These are phyloP conservation scores for Pyrgus malvae DNA, from an alignment of 2,888 invertebrate genomes.

Conservation along the genomic window DNA sequence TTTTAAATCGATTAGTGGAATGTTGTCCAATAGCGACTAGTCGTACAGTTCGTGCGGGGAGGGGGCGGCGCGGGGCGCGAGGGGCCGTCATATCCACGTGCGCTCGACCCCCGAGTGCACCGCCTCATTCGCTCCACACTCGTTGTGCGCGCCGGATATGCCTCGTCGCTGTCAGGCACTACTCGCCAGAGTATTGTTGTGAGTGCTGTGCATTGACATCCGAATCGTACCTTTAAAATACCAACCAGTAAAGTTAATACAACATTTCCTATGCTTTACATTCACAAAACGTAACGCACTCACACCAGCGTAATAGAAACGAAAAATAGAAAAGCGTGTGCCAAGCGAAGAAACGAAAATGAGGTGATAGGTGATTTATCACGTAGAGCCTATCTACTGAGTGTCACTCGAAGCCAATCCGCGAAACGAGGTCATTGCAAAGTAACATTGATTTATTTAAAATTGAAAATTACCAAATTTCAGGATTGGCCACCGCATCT, in stretches of 20 bases:
- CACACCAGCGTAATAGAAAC: constrained; percentile 15
- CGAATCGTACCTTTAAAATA: constrained; percentile 67
- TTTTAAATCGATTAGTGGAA: too few relatives aligned
- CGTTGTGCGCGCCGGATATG: constrained; percentile 50
- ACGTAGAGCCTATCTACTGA: constrained; percentile 58
- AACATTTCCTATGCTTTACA: background rate
- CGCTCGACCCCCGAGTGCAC: constrained; percentile 45
- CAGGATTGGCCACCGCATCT: constrained; percentile 51
- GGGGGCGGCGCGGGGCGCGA: constrained; percentile 41
- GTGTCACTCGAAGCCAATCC: constrained; percentile 50
- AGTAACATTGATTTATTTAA: constrained; percentile 47
- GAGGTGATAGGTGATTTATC: constrained; percentile 32
- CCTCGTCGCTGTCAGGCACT: constrained; percentile 69
- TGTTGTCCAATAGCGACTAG: too few relatives aligned
- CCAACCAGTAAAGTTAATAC: too few relatives aligned
- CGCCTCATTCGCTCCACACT: constrained; percentile 45
- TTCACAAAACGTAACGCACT: background rate
- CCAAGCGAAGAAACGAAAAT: constrained; percentile 29
- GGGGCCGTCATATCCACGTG: constrained; percentile 61
- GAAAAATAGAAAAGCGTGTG: constrained; percentile 28
- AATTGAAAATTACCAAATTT: constrained; percentile 46
- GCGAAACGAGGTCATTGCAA: constrained; percentile 46
- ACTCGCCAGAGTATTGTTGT: constrained; percentile 68
- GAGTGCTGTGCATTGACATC: constrained; percentile 76
- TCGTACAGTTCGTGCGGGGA: constrained; percentile 73